Evolutionary conservation across 2,888 invertebrate genomes (phyloP).

Genomic region (Ametastegia equiseti): DNA sequence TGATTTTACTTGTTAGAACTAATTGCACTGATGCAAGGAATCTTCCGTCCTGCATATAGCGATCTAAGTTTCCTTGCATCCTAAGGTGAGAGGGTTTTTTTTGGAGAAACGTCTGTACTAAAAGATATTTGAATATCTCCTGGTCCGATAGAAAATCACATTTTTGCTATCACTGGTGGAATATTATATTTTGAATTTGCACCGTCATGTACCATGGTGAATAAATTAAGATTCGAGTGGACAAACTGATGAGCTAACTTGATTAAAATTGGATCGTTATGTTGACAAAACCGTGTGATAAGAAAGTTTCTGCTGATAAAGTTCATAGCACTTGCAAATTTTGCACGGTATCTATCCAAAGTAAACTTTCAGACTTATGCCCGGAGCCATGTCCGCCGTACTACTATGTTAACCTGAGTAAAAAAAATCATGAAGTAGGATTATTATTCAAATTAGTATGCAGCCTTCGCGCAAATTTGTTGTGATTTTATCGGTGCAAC

Average conservation of each 20-base stretch:
- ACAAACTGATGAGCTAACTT: constrained; percentile 18
- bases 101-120: neutral
- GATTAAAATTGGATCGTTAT: constrained; percentile 7
- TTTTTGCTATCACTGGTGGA: neutral
- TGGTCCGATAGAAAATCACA: neutral
- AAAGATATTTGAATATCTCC: neutral
- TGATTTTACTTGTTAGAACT: neutral
- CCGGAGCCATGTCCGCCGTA: neutral
- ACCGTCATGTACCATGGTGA: neutral
- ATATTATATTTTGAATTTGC: constrained; percentile 14
- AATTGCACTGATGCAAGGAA: neutral
- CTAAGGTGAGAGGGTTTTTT: neutral
- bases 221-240: constrained; percentile 18
- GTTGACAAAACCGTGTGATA: neutral
- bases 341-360: neutral
- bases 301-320: constrained; percentile 6
- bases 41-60: neutral
- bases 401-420: neutral
- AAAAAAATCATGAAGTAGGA: neutral
- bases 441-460: constrained; percentile 11
- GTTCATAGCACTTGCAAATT: neutral
- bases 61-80: neutral
- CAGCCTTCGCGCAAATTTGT: neutral
- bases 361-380: neutral
- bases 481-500: constrained; percentile 9